Evolutionary conservation across 1,140 invertebrate genomes (phyloP).

Genomic region (Cydia splendana): DNA sequence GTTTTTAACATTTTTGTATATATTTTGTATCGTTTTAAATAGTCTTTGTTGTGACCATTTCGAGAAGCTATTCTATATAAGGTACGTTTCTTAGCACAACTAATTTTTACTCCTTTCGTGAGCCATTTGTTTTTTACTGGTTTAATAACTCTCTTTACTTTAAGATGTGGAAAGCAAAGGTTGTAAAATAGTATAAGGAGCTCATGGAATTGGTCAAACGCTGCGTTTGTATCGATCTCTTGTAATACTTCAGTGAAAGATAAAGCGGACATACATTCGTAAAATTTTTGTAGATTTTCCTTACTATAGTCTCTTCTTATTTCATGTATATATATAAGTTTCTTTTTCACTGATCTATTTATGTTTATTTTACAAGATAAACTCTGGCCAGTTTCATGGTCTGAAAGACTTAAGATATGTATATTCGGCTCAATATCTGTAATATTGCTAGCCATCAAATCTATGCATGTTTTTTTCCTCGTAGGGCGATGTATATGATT

Average conservation of each 20-base stretch:
- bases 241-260: constrained; percentile 13
- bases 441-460: constrained; percentile 42
- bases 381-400: constrained; percentile 41
- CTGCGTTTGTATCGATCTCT: not conserved
- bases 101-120: constrained; percentile 26
- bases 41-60: not conserved
- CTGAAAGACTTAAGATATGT: constrained; percentile 37
- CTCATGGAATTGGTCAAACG: constrained; percentile 38
- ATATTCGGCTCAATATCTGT: constrained; percentile 27
- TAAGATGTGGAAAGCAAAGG: constrained; percentile 30
- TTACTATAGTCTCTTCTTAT: constrained; percentile 35
- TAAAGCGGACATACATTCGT: constrained; percentile 27
- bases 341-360: constrained; percentile 3
- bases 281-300: constrained; percentile 38
- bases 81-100: not conserved
- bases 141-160: constrained; percentile 22
- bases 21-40: not conserved
- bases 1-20: not conserved
- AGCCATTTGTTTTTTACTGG: constrained; percentile 28
- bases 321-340: constrained; percentile 33
- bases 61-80: not conserved
- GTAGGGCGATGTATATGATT: constrained; percentile 36
- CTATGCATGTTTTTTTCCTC: constrained; percentile 37
- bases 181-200: constrained; percentile 26
- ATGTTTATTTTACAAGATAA: constrained; percentile 31